Evolutionary conservation across 1,140 invertebrate species (phyloP), one percentile per base, ranked within the genome.

Genomic region (Listronotus oregonensis): DNA sequence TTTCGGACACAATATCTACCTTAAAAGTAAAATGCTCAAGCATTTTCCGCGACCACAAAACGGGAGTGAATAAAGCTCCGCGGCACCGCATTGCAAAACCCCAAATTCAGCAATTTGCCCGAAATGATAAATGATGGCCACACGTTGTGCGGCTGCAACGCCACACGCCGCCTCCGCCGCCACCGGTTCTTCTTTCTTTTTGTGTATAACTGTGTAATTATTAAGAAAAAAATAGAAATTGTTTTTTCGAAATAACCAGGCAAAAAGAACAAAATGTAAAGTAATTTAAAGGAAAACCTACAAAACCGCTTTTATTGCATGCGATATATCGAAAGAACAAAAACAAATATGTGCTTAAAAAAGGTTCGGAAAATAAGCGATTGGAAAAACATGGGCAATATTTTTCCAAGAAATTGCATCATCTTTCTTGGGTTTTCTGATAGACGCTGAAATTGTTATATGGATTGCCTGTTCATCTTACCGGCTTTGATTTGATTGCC

Each of bases 401-500:
- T 71, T 67, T 70, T 71, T 71, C 65, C 64, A 37, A 61, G 63
- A 63, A 71, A 71, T 71, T 67, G 64, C 69, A 42, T 60, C 65
- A 68, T 71, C 50, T 66, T 71, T 71, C 69, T 67, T 61, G 52
- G 9, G 58, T 56, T 49, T 46, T 54, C 52, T 55, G 69, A 71
- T 71, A 64, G 64, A 67, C 59, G 56, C 31, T 42, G 62, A 64
- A 67, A 63, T 66, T 65, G 63, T 31, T 51, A 39, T 68, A 64
- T 68, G 63, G 66, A 71, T 71, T 67, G 69, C 69, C 55, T 60
- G 55, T 63, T 71, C 69, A 71, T 71, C 60, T 66, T 55, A 44
- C 64, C 31, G 50, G 58, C 56, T 71, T 68, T 71, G 69, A 71
- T 71, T 71, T 71, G 65, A 71, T 71, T 64, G 69, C 60, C 47